Evolutionary conservation across 2,113 vertebrate genomes (phyloP), one percentile per base, ranked within the genome.

Genomic region (Maccullochella peelii): DNA sequence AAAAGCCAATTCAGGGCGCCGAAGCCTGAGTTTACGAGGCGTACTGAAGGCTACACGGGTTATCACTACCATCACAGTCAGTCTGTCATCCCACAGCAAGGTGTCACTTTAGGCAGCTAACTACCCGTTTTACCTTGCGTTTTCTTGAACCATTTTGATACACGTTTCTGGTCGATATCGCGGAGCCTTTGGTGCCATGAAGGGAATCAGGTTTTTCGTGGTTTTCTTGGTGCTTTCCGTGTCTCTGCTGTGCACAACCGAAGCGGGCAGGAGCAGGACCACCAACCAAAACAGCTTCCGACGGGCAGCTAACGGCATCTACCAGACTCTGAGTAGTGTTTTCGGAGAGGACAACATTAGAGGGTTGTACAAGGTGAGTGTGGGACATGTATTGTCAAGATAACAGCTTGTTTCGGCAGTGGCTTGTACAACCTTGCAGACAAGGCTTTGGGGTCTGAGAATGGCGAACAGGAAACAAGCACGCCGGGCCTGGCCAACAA

Each of bases 341-440:
- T 96, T 97, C 86, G 97, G 98, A 47, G 97, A 99, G 94, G 97
- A 98, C 73, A 98, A 97, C 93, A 97, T 98, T 80, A 92, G 96
- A 87, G 95, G 95, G 12, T 75, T 97, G 15, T 97, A 97, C 91
- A 98, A 98, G 97, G 98, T 98, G 76, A 90, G 93, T 85, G 40
- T 23, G 15, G 20, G 21, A 10, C 11, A 4, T 6, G 11, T 27
- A 1, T 30, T 3, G 15, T 23, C 10, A 2, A 58, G 1, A 2
- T 6, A 27, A 0, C 1, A 0, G 10, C 12, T 44, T 6, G 5
- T 5, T 36, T 50, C 10, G 20, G 18, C 33, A 0, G 0, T 1
- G 20, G 1, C 14, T 23, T 5, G 18, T 14, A 5, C n/a, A 44
- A 21, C 55, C 20, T 57, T 23, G 7, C 30, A 40, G 27, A 5